Evolutionary conservation across 2,797 vertebrate species (phyloP).

Genomic region (Siniperca obscura): DNA sequence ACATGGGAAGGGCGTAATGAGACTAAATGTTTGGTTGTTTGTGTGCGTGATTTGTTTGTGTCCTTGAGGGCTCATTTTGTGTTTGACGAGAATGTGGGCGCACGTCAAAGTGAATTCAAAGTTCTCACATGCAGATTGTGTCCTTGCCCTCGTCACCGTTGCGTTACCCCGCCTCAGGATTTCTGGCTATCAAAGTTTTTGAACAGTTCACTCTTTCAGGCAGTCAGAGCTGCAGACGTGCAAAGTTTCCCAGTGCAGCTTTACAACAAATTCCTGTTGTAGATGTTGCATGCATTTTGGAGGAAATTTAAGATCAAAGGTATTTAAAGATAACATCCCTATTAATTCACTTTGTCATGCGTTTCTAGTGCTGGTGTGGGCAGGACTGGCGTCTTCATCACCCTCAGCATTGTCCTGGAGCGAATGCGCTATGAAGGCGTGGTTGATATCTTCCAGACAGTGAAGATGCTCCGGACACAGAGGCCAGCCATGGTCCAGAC

Average conservation of each 20-base stretch:
- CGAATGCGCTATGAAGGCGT: conserved; percentile 98
- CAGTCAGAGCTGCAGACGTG: background rate
- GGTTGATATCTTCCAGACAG: conserved; percentile 99
- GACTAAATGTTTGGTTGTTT: conserved; percentile 65
- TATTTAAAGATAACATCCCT: background rate
- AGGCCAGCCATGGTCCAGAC: conserved; percentile 99
- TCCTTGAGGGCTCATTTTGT: conserved; percentile 55
- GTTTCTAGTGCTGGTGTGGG: conserved; percentile 93
- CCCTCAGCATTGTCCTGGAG: conserved; percentile 97
- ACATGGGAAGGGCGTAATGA: conserved; percentile 71
- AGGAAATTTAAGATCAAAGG: background rate
- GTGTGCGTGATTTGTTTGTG: conserved; percentile 46
- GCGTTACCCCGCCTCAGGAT: conserved; percentile 18
- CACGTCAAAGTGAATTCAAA: conserved; percentile 54
- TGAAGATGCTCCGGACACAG: conserved; percentile 98
- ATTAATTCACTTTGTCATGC: conserved; percentile 8
- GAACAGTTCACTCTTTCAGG: background rate
- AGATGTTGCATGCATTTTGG: background rate
- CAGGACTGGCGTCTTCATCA: conserved; percentile 96
- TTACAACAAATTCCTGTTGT: background rate
- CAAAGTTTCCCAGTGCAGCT: background rate
- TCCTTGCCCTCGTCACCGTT: conserved; percentile 17
- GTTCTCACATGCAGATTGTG: conserved; percentile 50
- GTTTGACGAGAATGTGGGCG: conserved; percentile 26
- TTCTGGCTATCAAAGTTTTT: conserved; percentile 15